Evolutionary conservation across 2,113 vertebrate species (phyloP), one percentile per base, ranked within the genome.

Genomic region (Daboia siamensis): DNA sequence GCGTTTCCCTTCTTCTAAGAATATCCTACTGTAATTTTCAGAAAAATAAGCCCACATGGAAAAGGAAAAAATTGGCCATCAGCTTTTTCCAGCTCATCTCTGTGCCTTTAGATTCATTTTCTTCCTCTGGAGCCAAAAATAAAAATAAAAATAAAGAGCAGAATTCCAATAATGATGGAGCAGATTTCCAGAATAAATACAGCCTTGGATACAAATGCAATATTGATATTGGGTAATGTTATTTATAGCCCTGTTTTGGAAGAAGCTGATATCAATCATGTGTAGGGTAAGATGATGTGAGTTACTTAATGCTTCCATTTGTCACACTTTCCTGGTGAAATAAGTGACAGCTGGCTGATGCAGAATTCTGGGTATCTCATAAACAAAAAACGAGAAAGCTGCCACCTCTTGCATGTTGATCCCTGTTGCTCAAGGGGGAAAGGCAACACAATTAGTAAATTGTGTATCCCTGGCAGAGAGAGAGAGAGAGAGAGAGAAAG

Each of bases 1-100:
- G 51, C 29, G 13, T 26, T 24, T 17, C 59, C 59, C 46, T 8
- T 57, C 91, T 54, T 23, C 56, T 48, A 88, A 87, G 92, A 89
- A 93, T 88, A 93, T 93, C 29, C 87, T 94, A 24, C 94, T 95
- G n/a, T 89, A 89, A 89, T 59, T 74, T 96, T 88, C 59, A 85
- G 33, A 88, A 74, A 91, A 13, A 23, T 87, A 6, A 84, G 20
- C 59, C 61, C 88, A 11, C 6, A 46, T 93, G 86, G 90, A 94
- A 93, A 93, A 93, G n/a, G 84, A 87, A 94, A 56, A 94, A 0
- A 10, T 88, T 51, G 61, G 56, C 23, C 5, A 13, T 0, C 15
- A 12, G 44, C 23, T 69, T 93, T 80, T 11, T 33, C 5, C 21
- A 1, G 23, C 4, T 74, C 48, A 80, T 44, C 74, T 44, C 33